Base-by-base conservation (phyloP, 2,797 vertebrate species). In the Telmatherina bonti region DNA sequence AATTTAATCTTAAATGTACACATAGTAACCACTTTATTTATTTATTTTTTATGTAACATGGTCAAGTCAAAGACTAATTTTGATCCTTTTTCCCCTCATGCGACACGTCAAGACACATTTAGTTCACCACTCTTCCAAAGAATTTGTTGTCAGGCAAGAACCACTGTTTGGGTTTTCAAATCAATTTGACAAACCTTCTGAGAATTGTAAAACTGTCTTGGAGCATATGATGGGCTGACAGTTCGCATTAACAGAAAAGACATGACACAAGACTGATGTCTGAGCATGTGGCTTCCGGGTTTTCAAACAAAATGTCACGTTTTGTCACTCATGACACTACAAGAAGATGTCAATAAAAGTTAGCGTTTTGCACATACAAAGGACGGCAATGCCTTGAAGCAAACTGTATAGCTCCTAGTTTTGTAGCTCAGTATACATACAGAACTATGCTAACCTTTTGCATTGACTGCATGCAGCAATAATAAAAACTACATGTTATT, bases 141-240 rank as follows among this genome's bases (percentile, higher is more conserved):
- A 79, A 64, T 74, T 60, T 47, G 62, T 52, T 76, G 43, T 67
- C 51, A 56, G 78, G 85, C 81, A 84, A 49, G 58, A 87, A 83
- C 78, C 51, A 79, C 77, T 64, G 62, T 90, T 91, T 86, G 79
- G 13, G 80, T 91, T 91, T 90, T 91, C 72, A 91, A 89, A 94
- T 92, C 92, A 90, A 90, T 91, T 87, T 92, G 91, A 93, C 92
- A 94, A 93, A 91, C 87, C 79, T 82, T 79, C 41, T 2, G 76
- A 85, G 84, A 88, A 87, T 84, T 67, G 76, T 76, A 78, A 70
- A 88, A 82, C 62, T 85, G 85, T 90, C 86, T 90, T 33, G 72
- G 85, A 92, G 86, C 85, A 78, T 87, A 87, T 85, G 83, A 82
- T 85, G 85, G 73, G 72, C 83, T 87, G 86, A 87, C 90, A 91